Percentiles rank a stretch among this genome's conserved stretches.
phyloP scores from a whole-genome alignment of 1,140 invertebrate genomes.

The Myzus persicae region DNA sequence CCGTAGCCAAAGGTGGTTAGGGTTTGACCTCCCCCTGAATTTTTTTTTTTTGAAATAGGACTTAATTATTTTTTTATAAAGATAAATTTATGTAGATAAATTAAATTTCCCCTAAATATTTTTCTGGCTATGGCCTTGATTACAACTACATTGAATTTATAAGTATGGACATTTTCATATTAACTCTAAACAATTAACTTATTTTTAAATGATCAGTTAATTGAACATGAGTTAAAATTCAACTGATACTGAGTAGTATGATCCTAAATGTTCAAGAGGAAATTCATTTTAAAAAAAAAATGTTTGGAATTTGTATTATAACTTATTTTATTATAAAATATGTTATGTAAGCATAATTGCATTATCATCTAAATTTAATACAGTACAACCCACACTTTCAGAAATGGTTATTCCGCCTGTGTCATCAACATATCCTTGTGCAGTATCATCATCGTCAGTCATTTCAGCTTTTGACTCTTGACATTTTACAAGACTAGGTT shows the following conservation, averaged over 20 bases:
- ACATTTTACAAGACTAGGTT: conserved; percentile 62
- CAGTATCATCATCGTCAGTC: conserved; percentile 65
- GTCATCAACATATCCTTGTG: conserved; percentile 68
- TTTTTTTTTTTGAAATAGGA: too few species aligned
- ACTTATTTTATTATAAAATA: neutral
- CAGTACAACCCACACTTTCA: conserved; percentile 60
- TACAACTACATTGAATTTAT: too few species aligned
- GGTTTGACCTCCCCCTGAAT: too few species aligned
- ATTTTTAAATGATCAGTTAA: neutral
- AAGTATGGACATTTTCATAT: too few species aligned
- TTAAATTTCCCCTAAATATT: too few species aligned
- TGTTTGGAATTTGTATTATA: neutral
- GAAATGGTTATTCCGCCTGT: conserved; percentile 73
- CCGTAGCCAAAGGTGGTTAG: too few species aligned
- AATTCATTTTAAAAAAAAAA: neutral
- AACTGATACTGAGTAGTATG: neutral
- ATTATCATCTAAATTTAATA: conserved; percentile 53
- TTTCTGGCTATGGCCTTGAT: too few species aligned
- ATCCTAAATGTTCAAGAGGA: neutral
- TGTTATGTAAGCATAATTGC: conserved; percentile 45
- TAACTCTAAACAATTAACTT: neutral
- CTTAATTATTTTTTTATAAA: too few species aligned
- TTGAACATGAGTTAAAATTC: neutral
- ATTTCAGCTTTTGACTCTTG: conserved; percentile 61
- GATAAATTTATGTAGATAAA: too few species aligned